Evolutionary conservation across 2,113 vertebrate species (phyloP), one percentile per base, ranked within the genome.

Genomic region (Piaya cayana): DNA sequence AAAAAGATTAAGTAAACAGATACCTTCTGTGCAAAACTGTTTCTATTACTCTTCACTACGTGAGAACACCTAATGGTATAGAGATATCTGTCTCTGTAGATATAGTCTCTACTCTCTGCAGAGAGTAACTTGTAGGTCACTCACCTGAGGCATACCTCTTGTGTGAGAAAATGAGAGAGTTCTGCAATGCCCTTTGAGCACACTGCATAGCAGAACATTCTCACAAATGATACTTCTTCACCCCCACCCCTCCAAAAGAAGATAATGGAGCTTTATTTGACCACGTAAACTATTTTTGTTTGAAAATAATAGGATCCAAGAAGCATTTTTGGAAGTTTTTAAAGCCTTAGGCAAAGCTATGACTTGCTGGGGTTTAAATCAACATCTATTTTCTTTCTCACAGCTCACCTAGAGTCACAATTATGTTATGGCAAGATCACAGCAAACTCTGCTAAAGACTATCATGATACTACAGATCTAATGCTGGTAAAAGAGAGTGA

Each of bases 251-350:
- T 79, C 10, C 34, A 50, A 85, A 76, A 60, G 22, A 36, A 67
- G 22, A 34, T 47, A 37, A 1, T 3, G 11, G 32, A 71, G 5
- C 5, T 82, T 90, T 72, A 56, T 43, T 76, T 71, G 23, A 42
- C 5, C 7, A 59, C 11, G 49, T n/a, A 16, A 37, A 53, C 5
- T 67, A 7, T 12, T 71, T 16, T 15, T 30, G 7, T 56, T 70
- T 74, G 11, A 13, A 77, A 45, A 10, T n/a, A 69, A 50, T 17
- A 27, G 11, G 21, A 32, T 43, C 9, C 9, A 79, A 75, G 3
- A 84, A 93, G 25, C 3, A 4, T 17, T 92, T 95, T 79, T 68
- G 52, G 55, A 78, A 68, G 23, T 69, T 97, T 95, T 96, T 94
- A 75, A 83, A 87, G 88, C 71, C 43, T 85, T 69, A 86, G 75